Evolutionary conservation across 2,888 invertebrate genomes (phyloP), one percentile per base, ranked within the genome.

Genomic region (Gymnocheta viridis): DNA sequence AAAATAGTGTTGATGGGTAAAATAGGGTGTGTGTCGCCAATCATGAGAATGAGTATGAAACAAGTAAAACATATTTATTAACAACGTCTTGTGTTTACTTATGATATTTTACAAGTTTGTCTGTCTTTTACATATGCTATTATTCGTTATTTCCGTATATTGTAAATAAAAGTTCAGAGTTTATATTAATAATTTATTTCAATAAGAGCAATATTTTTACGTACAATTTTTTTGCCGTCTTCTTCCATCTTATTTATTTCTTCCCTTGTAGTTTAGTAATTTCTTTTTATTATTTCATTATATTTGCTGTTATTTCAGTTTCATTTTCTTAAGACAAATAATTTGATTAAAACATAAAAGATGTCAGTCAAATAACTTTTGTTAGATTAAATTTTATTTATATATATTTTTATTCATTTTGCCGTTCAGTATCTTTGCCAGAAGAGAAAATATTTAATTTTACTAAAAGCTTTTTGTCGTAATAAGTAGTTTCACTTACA

Each of bases 341-440:
- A 84, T 84, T 84, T 84, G 84, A 84, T 84, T 84, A 78, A 84
- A 74, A 81, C 77, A 84, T 84, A 84, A 78, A 84, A 84, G 67
- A 41, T 81, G 58, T 77, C 35, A 38, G 76, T 29, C 74, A 29
- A 64, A 82, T 70, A 58, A 64, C 49, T 70, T 83, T 83, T 76
- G 79, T 66, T 56, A 72, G 67, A 78, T 82, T 41, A 73, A 78
- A 51, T 67, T 72, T 78, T 54, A 51, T 62, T 64, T 69, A 49
- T 24, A 54, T 49, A 32, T 44, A 60, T 44, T 47, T 41, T 27
- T 44, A n/a, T 12, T 22, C 19, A 41, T 66, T n/a, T 67, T 29
- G 17, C 47, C 19, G 1, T 35, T 67, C 29, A 24, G 41, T 38
- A 38, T 17, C 9, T 64, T 67, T 5, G 27, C 5, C 12, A 54